Conservation (phyloP, 2,797 vertebrate genomes). For the Syndactyla subalaris region DNA sequence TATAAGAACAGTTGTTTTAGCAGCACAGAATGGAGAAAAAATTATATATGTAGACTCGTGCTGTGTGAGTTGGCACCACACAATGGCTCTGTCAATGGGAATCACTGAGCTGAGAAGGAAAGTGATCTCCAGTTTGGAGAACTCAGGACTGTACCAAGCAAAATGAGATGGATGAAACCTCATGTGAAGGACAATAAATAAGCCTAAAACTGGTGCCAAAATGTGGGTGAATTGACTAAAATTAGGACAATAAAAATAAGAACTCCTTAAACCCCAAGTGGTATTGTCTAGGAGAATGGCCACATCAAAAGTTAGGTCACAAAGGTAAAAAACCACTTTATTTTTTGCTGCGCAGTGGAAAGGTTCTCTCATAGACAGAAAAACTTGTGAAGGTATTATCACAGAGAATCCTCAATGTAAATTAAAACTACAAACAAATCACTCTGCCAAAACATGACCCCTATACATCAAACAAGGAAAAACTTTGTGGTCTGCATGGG, state of each 20-base stretch:
- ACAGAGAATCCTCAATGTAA: neutral
- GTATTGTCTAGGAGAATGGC: neutral
- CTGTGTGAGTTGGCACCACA: neutral
- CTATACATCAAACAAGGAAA: neutral
- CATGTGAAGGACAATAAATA: neutral
- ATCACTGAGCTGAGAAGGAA: neutral
- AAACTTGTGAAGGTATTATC: neutral
- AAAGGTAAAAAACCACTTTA: rapidly evolving
- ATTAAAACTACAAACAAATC: neutral
- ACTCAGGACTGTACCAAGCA: neutral
- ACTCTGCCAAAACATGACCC: neutral
- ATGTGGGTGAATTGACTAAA: neutral
- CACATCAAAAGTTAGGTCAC: neutral
- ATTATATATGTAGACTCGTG: neutral
- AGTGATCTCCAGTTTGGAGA: neutral
- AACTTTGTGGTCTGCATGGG: too few species aligned
- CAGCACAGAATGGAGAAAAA: neutral
- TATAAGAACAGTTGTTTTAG: neutral
- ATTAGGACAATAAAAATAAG: neutral
- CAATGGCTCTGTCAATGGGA: too few species aligned
- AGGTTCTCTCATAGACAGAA: neutral
- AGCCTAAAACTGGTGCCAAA: neutral
- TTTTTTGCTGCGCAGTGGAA: too few species aligned
- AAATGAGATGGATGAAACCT: neutral
- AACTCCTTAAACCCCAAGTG: neutral